Conservation (phyloP, 1,140 invertebrate species). For the Megalonaias nervosa region DNA sequence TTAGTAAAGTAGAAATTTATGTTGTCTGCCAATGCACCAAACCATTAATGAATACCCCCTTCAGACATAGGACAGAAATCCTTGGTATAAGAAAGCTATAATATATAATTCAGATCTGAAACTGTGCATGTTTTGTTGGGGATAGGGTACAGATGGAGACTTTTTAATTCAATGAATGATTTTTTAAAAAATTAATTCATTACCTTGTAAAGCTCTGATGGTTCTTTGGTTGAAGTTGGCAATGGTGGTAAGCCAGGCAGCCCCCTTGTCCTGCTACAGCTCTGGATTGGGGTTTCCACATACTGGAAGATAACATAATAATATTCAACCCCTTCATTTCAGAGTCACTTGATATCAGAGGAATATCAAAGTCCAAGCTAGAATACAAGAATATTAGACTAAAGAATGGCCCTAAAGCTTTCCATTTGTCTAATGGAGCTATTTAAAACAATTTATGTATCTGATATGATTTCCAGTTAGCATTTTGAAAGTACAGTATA, state of each 20-base stretch:
- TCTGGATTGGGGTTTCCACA: constrained; percentile 62
- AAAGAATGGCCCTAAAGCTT: no score
- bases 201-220: constrained; percentile 69
- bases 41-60: no score
- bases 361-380: no score
- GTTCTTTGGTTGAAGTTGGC: constrained; percentile 58
- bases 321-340: no score
- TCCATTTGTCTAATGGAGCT: no score
- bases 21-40: no score
- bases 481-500: no score
- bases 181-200: not conserved
- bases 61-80: not conserved
- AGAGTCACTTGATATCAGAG: no score
- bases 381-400: no score
- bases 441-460: no score
- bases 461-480: no score
- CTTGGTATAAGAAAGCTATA: not conserved
- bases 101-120: not conserved
- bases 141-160: not conserved
- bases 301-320: constrained; percentile 42
- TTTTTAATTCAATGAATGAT: not conserved
- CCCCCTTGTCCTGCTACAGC: constrained; percentile 64
- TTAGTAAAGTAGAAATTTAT: no score
- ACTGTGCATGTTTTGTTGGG: not conserved
- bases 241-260: constrained; percentile 68